These are phyloP conservation scores for Eledona agricola DNA, from an alignment of 2,888 invertebrate species.

Conservation along the genomic window DNA sequence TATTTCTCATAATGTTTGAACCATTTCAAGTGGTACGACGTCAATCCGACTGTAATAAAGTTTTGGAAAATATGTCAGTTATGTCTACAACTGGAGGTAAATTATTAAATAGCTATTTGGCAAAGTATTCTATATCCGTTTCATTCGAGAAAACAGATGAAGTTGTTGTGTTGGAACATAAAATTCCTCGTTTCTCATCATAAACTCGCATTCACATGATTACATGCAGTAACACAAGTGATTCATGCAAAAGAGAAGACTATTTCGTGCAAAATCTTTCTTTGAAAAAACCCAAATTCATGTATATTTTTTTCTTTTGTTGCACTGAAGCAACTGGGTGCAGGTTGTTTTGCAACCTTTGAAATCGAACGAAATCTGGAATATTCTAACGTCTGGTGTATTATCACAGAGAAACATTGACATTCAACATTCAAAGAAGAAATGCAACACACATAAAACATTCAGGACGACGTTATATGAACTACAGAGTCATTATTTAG, in stretches of 20 bases:
- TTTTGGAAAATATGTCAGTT: too few relatives aligned
- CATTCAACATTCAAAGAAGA: constrained; percentile 23
- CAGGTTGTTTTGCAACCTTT: background rate
- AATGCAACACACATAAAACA: constrained; percentile 23
- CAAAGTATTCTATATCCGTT: too few relatives aligned
- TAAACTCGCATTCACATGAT: too few relatives aligned
- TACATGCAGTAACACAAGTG: background rate
- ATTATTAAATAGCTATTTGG: too few relatives aligned
- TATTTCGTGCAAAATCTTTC: background rate
- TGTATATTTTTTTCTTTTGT: background rate
- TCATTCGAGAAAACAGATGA: too few relatives aligned
- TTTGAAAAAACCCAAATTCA: background rate
- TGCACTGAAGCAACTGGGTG: background rate
- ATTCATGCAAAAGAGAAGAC: background rate
- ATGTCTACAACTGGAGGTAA: too few relatives aligned
- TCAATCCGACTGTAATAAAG: too few relatives aligned
- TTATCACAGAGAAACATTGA: constrained; percentile 4
- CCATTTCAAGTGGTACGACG: too few relatives aligned
- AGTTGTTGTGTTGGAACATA: too few relatives aligned
- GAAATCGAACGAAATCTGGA: too few relatives aligned
- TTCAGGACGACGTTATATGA: constrained; percentile 15
- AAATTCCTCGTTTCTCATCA: too few relatives aligned
- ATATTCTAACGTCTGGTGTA: background rate
- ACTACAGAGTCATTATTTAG: constrained; percentile 25
- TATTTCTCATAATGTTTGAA: too few relatives aligned